These are phyloP conservation scores for Anthopleura sola DNA, from an alignment of 64 coral and sea anemone genomes.

Conservation along the genomic window DNA sequence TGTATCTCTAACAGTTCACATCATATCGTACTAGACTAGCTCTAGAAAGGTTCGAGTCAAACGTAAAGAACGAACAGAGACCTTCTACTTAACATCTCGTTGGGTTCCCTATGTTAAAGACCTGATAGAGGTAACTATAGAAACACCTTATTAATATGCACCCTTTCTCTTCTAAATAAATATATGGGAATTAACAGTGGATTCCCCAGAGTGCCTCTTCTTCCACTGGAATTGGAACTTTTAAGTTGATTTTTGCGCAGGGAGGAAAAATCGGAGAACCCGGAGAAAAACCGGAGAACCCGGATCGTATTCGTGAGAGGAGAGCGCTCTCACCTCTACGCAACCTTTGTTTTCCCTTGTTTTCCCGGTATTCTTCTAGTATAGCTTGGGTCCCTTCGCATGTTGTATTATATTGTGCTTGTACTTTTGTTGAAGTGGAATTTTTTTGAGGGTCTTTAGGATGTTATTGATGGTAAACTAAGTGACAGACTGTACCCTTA, in stretches of 20 bases:
- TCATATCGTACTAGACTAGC: neutral
- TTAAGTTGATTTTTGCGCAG: too few species aligned
- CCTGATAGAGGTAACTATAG: conserved; percentile 75
- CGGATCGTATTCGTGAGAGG: too few species aligned
- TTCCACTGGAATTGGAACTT: too few species aligned
- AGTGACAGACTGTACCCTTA: conserved; percentile 67
- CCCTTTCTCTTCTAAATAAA: neutral
- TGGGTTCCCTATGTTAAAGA: conserved; percentile 92
- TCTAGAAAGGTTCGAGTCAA: conserved; percentile 18
- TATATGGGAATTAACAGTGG: too few species aligned
- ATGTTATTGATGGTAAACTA: conserved; percentile 76
- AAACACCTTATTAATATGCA: neutral
- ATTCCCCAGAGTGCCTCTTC: too few species aligned
- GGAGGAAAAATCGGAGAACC: too few species aligned
- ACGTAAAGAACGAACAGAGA: conserved; percentile 51
- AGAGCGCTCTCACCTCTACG: too few species aligned
- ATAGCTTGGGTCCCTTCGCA: neutral
- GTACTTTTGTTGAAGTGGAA: too few species aligned
- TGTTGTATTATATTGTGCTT: neutral
- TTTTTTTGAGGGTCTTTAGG: conserved; percentile 27
- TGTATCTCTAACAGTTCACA: neutral
- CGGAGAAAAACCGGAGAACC: too few species aligned
- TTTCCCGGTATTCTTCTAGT: too few species aligned
- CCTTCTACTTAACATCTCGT: conserved; percentile 74
- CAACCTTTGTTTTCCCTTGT: too few species aligned